Evolutionary conservation across 2,888 invertebrate species (phyloP).

Genomic region (Steromphala cineraria): DNA sequence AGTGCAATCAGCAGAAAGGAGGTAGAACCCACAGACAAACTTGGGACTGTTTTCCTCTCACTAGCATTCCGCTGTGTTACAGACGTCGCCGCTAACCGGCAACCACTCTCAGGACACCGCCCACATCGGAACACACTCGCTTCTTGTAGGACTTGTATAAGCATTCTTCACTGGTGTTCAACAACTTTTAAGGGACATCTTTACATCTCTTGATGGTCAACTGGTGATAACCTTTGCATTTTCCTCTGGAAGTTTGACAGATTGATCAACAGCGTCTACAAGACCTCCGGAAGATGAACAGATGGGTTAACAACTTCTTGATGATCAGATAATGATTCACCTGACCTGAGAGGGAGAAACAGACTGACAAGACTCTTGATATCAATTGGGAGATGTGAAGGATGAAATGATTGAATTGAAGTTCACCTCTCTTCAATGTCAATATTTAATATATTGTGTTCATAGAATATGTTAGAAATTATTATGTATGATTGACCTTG

Average conservation of each 20-base stretch:
- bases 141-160: neutral
- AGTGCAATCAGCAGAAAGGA: neutral
- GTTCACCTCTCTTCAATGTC: no score
- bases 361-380: no score
- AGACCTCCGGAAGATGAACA: no score
- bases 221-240: neutral
- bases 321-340: no score
- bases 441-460: neutral
- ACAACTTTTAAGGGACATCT: neutral
- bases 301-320: neutral
- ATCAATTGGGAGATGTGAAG: no score
- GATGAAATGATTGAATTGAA: no score
- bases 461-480: neutral
- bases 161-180: neutral
- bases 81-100: neutral
- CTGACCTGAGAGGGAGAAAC: no score
- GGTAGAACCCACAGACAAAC: neutral
- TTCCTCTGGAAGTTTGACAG: neutral
- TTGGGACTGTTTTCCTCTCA: constrained; percentile 8
- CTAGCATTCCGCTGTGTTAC: neutral
- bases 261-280: no score
- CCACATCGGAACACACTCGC: neutral
- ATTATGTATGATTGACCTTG: neutral
- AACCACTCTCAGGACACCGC: neutral
- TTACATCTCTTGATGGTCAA: neutral